phyloP scores from a whole-genome alignment of 2,888 invertebrate species.

The Neoascia interrupta region DNA sequence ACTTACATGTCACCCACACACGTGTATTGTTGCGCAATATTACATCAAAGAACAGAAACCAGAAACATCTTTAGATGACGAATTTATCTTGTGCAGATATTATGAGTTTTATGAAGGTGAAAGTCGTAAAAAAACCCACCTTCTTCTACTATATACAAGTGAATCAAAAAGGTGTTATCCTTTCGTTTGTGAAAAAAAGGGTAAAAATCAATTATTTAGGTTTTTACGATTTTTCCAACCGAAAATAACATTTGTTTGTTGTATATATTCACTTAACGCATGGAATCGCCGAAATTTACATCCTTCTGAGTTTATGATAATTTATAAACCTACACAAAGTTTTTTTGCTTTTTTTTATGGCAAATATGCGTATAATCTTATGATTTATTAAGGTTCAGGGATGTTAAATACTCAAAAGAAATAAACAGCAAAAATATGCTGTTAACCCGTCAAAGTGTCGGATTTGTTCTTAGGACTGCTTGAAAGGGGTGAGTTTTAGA shows the following conservation, averaged over 20 bases:
- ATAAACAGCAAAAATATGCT: not conserved
- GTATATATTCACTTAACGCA: not conserved
- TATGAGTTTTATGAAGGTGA: conserved; percentile 19
- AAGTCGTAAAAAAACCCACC: conserved; percentile 14
- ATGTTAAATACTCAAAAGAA: conserved; percentile 4
- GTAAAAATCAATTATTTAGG: conserved; percentile 21
- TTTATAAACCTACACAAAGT: not conserved
- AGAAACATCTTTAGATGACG: not conserved
- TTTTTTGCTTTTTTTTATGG: not conserved
- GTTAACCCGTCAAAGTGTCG: too few species aligned
- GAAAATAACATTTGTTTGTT: not conserved
- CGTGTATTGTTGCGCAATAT: too few species aligned
- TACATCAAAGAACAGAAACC: not conserved
- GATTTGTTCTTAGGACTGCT: too few species aligned
- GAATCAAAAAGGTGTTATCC: too few species aligned
- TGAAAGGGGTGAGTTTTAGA: too few species aligned
- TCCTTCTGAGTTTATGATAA: not conserved
- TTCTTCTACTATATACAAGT: not conserved
- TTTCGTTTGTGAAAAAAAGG: too few species aligned
- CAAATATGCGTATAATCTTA: not conserved
- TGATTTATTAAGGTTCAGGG: conserved; percentile 2
- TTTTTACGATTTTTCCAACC: conserved; percentile 3
- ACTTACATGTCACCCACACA: too few species aligned
- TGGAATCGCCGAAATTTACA: conserved; percentile 3
- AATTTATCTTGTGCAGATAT: not conserved